phyloP scores from a whole-genome alignment of 2,797 vertebrate genomes.

The Agapornis canus region DNA sequence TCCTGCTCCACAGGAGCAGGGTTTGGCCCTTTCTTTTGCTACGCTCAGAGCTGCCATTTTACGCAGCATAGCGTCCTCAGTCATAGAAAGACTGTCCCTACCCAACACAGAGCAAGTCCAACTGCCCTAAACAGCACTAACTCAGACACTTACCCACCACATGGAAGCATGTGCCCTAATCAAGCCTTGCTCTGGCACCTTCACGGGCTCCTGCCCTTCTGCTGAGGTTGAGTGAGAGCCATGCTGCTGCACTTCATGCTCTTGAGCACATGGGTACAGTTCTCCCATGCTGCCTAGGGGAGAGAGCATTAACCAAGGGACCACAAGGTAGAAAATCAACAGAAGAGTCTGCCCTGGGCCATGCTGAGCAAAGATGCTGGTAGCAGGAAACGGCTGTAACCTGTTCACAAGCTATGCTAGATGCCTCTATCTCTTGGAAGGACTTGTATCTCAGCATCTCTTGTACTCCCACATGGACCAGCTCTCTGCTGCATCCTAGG shows the following conservation, averaged over 20 bases:
- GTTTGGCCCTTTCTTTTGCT: not conserved
- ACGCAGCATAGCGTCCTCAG: too few relatives aligned
- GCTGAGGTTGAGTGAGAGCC: not conserved
- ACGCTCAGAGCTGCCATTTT: not conserved
- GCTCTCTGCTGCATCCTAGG: not conserved
- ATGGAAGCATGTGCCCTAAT: conserved; percentile 1
- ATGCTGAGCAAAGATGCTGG: not conserved
- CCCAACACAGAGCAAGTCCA: not conserved
- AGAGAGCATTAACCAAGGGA: not conserved
- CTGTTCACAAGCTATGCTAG: not conserved
- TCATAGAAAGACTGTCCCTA: not conserved
- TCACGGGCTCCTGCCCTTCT: not conserved
- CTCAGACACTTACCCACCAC: not conserved
- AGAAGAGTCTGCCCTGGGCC: not conserved
- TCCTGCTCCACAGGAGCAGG: not conserved
- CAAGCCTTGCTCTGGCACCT: not conserved
- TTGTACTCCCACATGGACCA: not conserved
- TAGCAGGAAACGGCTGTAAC: not conserved
- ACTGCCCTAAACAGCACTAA: not conserved
- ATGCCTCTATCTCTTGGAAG: not conserved
- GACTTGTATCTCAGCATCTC: not conserved
- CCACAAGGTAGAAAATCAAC: not conserved
- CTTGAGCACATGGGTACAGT: not conserved
- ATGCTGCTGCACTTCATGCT: not conserved
- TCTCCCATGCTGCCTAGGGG: not conserved